Conservation (phyloP, 2,888 invertebrate genomes). For the Caenorhabditis virilis region DNA sequence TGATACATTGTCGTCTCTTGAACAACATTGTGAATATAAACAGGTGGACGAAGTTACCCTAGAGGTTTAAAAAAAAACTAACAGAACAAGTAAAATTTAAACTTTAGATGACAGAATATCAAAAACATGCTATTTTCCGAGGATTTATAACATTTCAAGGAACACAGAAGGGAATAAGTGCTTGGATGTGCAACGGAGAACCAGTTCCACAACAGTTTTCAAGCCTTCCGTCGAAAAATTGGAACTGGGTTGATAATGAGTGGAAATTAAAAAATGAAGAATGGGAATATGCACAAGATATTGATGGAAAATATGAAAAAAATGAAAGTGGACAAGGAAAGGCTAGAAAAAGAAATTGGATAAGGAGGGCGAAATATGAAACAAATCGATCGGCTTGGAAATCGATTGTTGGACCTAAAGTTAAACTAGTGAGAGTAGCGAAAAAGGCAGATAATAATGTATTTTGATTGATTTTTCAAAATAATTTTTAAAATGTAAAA, state of each 20-base stretch:
- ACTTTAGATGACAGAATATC: conserved; percentile 35
- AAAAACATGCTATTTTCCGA: conserved; percentile 38
- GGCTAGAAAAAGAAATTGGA: conserved; percentile 29
- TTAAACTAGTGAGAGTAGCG: conserved; percentile 20
- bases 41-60: conserved; percentile 14
- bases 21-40: conserved; percentile 9
- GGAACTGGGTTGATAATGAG: conserved; percentile 27
- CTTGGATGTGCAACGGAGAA: conserved; percentile 29
- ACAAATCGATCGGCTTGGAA: conserved; percentile 31
- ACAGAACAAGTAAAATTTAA: not conserved
- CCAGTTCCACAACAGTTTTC: conserved; percentile 19
- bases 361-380: conserved; percentile 26
- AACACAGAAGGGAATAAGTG: conserved; percentile 23
- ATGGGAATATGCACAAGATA: conserved; percentile 32
- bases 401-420: conserved; percentile 28
- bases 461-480: not conserved
- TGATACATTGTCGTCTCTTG: conserved; percentile 16
- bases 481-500: not conserved
- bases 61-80: not conserved
- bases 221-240: conserved; percentile 16
- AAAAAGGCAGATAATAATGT: conserved; percentile 19
- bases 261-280: conserved; percentile 23
- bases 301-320: conserved; percentile 10
- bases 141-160: conserved; percentile 38
- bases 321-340: conserved; percentile 17